Evolutionary conservation across 53 echinoderm and acorn worm species (phyloP), one percentile per base, ranked within the genome.

Genomic region (Stichopus horrens): DNA sequence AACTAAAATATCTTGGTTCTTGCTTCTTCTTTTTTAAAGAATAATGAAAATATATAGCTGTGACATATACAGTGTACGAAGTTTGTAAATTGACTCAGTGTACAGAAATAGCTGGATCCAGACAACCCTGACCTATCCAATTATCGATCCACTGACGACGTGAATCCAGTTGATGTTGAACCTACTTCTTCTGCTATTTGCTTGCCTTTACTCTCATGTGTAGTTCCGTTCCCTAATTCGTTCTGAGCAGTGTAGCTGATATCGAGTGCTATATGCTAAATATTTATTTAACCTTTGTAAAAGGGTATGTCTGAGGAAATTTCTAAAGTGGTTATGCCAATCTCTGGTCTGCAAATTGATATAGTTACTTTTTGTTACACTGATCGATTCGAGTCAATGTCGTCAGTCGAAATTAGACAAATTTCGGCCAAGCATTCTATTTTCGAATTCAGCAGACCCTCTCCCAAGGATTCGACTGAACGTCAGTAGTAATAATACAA

Each of bases 381-480:
- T n/a, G 81, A 81, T 81, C 58, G 57, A 81, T 81, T n/a, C 21
- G 4, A 81, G 22, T 81, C 56, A 55, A 81, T 81, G 81, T 81
- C 11, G 13, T n/a, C 22, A 58, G 19, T 52, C 56, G 21, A 81
- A 75, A 21, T n/a, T 8, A 56, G 58, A 58, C 21, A n/a, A 81
- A 81, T 81, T 81, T 58, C 81, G 58, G 81, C 57, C 81, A 81
- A 79, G 55, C 18, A 81, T 56, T 81, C 20, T 79, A 71, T 71
- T 16, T 71, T 71, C 71, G 18, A 71, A 18, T 71, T 71, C 4
- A 71, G 0, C 18, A 13, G 71, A 71, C 71, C 37, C 63, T 16
- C 71, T 71, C 71, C 18, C 14, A 71, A 71, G 71, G 14, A 4
- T 37, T 0, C 2, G 37, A 71, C 63, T 63, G 63, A 63, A 63